Evolutionary conservation across 2,113 vertebrate species (phyloP).

Genomic region (rabbit (Oryctolagus cuniculus)): DNA sequence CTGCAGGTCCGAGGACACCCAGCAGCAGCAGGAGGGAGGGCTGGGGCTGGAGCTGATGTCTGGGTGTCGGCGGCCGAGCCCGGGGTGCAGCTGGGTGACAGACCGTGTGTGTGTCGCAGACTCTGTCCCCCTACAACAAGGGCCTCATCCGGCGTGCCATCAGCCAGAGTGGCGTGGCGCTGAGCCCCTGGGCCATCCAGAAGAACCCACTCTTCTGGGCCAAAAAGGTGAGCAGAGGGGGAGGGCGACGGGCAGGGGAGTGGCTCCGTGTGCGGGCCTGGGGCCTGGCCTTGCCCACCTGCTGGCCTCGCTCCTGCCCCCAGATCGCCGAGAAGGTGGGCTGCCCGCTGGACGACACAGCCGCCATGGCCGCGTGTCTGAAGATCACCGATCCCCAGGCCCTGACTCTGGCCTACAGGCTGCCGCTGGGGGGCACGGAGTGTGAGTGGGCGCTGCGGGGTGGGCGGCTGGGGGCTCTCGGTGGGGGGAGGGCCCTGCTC

Average conservation of each 20-base stretch:
- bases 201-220: constrained; percentile 90
- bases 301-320: background rate
- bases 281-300: background rate
- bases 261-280: background rate
- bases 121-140: constrained; percentile 92
- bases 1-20: constrained; percentile 91
- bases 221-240: constrained; percentile 85
- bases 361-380: constrained; percentile 89
- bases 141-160: constrained; percentile 95
- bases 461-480: fast-evolving
- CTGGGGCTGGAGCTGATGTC: background rate
- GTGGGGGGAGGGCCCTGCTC: no score
- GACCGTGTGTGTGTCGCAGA: constrained; percentile 85
- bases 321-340: constrained; percentile 92
- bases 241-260: background rate
- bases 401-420: constrained; percentile 90
- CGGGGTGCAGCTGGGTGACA: fast-evolving
- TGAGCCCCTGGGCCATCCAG: constrained; percentile 94
- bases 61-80: no score
- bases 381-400: constrained; percentile 87
- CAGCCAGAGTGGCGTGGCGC: constrained; percentile 94
- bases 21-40: fast-evolving
- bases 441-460: constrained; percentile 80
- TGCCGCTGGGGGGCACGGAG: constrained; percentile 79
- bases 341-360: constrained; percentile 88